Evolutionary conservation across 2,888 invertebrate genomes (phyloP), one percentile per base, ranked within the genome.

Genomic region (Apodemia mormo): DNA sequence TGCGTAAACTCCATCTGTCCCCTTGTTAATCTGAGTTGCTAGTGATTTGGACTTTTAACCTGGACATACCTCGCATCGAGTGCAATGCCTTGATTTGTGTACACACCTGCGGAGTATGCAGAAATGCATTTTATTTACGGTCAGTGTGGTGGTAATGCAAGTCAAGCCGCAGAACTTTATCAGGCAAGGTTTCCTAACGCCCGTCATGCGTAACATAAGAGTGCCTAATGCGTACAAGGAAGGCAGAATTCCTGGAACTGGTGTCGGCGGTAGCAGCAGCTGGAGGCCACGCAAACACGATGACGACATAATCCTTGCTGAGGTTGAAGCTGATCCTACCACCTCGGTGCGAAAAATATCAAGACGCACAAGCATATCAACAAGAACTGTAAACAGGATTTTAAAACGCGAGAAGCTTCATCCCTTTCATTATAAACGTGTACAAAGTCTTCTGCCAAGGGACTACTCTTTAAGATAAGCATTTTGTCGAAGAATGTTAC

Each of bases 171-270:
- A 49, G 49, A 49, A 49, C 49, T 49, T 14, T 49, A 49, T 49
- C 49, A 14, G 49, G 10, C 49, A 49, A 49, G 49, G 49, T 49
- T 49, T 49, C 49, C 49, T 49, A 49, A 49, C 49, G 49, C 49
- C 49, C 49, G 49, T 49, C 49, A 49, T 49, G 12, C 49, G 9
- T 2, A 49, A 12, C 14, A 49, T 49, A 49, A 49, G 49, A 49
- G 49, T 49, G 49, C 49, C 9, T 49, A 49, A 49, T 49, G 49
- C 49, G 49, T 49, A 49, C 49, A 49, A 9, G 10, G 49, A 49
- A 49, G 49, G 49, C 49, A 49, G 49, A 49, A 49, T 49, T 49
- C 49, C 49, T 49, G 49, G 49, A 49, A 49, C 49, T 49, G 49
- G 49, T 49, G 49, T 49, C 10, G 49, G 49, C 10, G 49, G 49